Evolutionary conservation across 2,888 invertebrate genomes (phyloP).

Genomic region (Andrena haemorrhoa): DNA sequence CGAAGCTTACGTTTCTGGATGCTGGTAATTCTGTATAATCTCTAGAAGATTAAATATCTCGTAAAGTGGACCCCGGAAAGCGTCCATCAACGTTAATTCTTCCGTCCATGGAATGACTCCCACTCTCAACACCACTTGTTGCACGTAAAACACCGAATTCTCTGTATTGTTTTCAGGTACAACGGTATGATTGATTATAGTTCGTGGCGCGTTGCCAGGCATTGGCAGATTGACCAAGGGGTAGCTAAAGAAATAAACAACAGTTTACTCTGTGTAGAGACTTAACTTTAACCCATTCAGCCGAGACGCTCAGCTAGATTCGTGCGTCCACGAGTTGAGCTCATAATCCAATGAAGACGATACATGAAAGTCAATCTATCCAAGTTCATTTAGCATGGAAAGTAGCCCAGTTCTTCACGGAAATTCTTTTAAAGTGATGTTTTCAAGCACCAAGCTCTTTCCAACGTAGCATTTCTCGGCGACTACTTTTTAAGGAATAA

Average conservation of each 20-base stretch:
- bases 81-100: constrained; percentile 94
- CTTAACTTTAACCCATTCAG: background rate
- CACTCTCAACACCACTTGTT: constrained; percentile 91
- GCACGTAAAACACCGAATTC: constrained; percentile 89
- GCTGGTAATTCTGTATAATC: constrained; percentile 93
- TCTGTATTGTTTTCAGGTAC: constrained; percentile 81
- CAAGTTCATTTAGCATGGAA: no score
- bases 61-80: constrained; percentile 95
- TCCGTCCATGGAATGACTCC: constrained; percentile 95
- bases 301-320: background rate
- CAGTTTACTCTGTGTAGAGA: background rate
- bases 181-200: constrained; percentile 86
- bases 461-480: no score
- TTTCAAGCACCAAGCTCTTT: no score
- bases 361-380: no score
- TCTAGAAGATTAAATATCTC: constrained; percentile 96
- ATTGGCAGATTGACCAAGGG: constrained; percentile 94
- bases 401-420: no score
- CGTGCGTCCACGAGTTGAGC: no score
- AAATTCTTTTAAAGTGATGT: no score
- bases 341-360: no score
- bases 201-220: constrained; percentile 95
- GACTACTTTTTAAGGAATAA: no score
- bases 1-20: constrained; percentile 88
- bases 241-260: constrained; percentile 87